A percentile compares a stretch with the other conserved stretches of the same genome.
phyloP scores from a whole-genome alignment of 2,888 invertebrate genomes.

The Pammene fasciana region DNA sequence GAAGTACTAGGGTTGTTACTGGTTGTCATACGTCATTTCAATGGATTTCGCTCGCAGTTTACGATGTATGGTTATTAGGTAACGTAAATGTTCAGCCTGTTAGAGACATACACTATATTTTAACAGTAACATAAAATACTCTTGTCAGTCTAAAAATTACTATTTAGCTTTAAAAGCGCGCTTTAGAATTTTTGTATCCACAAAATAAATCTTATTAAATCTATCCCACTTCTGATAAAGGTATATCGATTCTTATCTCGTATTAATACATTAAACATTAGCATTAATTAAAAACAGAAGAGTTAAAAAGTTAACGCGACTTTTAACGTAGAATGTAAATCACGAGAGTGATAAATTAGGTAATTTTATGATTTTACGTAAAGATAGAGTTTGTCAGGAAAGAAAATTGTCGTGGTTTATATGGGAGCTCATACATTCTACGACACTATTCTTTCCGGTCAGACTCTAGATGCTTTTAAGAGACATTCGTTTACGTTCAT shows the following conservation, averaged over 20 bases:
- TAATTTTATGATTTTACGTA: background rate
- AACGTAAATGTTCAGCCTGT: too few species aligned
- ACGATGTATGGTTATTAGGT: too few species aligned
- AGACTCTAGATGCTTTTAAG: too few species aligned
- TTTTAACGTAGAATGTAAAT: constrained; percentile 5
- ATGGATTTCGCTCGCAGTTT: too few species aligned
- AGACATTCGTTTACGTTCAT: too few species aligned
- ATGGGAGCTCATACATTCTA: too few species aligned
- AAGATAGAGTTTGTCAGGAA: too few species aligned
- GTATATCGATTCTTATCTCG: constrained; percentile 3
- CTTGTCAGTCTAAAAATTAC: background rate
- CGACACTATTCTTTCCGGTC: too few species aligned
- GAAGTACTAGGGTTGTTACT: too few species aligned
- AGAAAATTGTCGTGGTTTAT: too few species aligned
- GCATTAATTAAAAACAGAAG: constrained; percentile 6
- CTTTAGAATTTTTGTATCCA: background rate
- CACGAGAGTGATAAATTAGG: background rate
- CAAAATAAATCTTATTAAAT: background rate
- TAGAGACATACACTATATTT: background rate
- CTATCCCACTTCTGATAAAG: background rate
- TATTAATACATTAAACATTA: background rate
- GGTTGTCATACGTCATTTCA: too few species aligned
- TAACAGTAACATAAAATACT: background rate
- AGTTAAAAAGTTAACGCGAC: constrained; percentile 1
- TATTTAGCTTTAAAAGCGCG: background rate